Evolutionary conservation across 2,797 vertebrate genomes (phyloP), one percentile per base, ranked within the genome.

Genomic region (Miichthys miiuy): DNA sequence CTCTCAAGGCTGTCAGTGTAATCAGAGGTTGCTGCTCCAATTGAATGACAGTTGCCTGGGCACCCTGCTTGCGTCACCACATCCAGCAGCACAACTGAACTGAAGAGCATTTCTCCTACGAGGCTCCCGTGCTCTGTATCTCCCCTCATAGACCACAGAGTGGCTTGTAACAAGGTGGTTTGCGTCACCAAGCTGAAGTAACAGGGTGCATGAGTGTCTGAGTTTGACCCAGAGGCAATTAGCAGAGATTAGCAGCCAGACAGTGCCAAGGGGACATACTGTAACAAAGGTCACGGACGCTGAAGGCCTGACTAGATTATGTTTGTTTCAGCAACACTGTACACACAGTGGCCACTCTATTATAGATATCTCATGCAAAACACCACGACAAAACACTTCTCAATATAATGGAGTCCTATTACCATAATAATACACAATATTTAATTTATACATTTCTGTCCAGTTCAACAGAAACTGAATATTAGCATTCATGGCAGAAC

Each of bases 41-140:
- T 61, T 88, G 68, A 82, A 67, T 63, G 70, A 72, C 67, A 85
- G 79, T 85, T 76, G 83, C 82, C 75, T 67, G 61, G 72, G 65
- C 61, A 56, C 50, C 84, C 27, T 52, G 64, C 38, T 7, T 79
- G 51, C 67, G 34, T 85, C 80, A 86, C 54, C 30, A 16, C 68
- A 75, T 73, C 30, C n/a, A 38, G 42, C 27, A 47, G 17, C 50
- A 77, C 23, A 65, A 34, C 30, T 34, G 30, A 46, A 62, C 2
- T 71, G 51, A 78, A 73, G 73, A 81, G 27, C 11, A 13, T 64
- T 74, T 76, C 48, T 80, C 64, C 58, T 64, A 42, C 27, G 17
- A 61, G 44, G 21, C 25, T 61, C 46, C 56, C 56, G 13, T 61
- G 18, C 13, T 57, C 44, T 25, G 52, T 50, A 5, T 3, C 18